Evolutionary conservation across 2,797 vertebrate species (phyloP), one percentile per base, ranked within the genome.

Genomic region (Furcifer pardalis): DNA sequence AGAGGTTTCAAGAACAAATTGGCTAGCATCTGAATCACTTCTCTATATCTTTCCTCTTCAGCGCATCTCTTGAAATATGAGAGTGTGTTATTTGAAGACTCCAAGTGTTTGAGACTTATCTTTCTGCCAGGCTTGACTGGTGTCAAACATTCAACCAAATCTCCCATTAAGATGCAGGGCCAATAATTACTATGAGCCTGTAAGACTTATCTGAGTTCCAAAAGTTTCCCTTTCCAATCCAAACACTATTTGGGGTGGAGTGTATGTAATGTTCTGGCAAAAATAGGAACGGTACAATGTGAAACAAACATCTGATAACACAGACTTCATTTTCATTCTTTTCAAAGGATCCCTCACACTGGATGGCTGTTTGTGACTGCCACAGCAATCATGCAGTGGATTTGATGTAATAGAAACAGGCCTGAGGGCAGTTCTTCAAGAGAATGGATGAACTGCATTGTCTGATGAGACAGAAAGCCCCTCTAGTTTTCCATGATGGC

Each of bases 361-460:
- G 10, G 37, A 79, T 37, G 37, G 52, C 23, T 74, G 35, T 78
- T 82, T 86, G 49, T 86, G 60, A 79, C 79, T 79, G 25, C 81
- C 79, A 8, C 25, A 60, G 68, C 76, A 77, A 68, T 30, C 27
- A 46, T 30, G 17, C 60, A 37, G 42, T n/a, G 25, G 30, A 74
- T 30, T 59, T 46, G 60, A 79, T 40, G 25, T 77, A 59, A 73
- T 5, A 44, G 37, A 73, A 83, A 49, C n/a, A 59, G 63, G 49
- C 40, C 62, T 68, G 32, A 23, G 10, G 42, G 52, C 32, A 32
- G 19, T 5, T 37, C 77, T 77, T 73, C 37, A 15, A 73, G 68
- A 73, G 42, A 75, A 77, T 19, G 21, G 62, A 77, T 40, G 27
- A 59, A 69, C 37, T 42, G 59, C 27, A 52, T 85, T 79, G 44